phyloP scores from a whole-genome alignment of 2,113 vertebrate species.

The Morone saxatilis region DNA sequence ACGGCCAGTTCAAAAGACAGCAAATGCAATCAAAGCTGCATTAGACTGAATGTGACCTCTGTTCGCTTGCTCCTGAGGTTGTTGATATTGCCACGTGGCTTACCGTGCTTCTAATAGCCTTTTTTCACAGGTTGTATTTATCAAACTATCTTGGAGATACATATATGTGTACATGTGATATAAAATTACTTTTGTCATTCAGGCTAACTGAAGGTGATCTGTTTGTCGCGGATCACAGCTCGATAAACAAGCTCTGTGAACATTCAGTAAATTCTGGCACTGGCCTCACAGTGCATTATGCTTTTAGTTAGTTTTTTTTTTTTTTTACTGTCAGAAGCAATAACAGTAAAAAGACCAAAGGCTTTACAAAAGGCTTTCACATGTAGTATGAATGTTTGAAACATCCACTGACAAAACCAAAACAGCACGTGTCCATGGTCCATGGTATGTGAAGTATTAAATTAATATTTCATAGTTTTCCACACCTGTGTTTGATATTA shows the following conservation, averaged over 20 bases:
- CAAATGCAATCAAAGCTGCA: constrained; percentile 69
- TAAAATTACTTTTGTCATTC: constrained; percentile 14
- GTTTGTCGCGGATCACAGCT: constrained; percentile 28
- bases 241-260: constrained; percentile 29
- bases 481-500: constrained; percentile 66
- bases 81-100: constrained; percentile 40
- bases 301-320: constrained; percentile 5
- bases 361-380: constrained; percentile 19
- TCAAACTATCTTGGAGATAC: constrained; percentile 7
- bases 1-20: constrained; percentile 53
- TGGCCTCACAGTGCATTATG: background rate
- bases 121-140: background rate
- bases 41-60: constrained; percentile 54
- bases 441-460: constrained; percentile 32
- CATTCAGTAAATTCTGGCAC: constrained; percentile 5
- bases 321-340: constrained; percentile 23
- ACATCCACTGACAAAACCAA: constrained; percentile 47
- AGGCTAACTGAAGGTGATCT: constrained; percentile 8
- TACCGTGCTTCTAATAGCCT: constrained; percentile 12
- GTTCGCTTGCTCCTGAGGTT: constrained; percentile 25
- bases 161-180: background rate
- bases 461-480: constrained; percentile 71
- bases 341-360: constrained; percentile 19
- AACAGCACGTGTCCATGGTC: constrained; percentile 19
- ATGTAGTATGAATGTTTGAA: constrained; percentile 38